Evolutionary conservation across 2,888 invertebrate species (phyloP).

Genomic region (Apotomis betuletana): DNA sequence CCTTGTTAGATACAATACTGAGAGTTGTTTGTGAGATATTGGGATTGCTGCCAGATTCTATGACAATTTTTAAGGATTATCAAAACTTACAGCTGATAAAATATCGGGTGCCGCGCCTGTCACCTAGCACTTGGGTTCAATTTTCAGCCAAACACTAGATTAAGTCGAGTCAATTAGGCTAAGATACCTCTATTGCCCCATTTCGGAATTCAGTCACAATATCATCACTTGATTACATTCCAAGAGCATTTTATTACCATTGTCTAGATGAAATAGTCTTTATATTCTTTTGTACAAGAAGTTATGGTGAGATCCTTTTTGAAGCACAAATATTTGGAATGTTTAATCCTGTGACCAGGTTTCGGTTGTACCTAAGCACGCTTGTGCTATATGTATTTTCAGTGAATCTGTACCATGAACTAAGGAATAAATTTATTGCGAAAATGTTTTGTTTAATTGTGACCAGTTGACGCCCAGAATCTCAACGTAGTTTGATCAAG

Average conservation of each 20-base stretch:
- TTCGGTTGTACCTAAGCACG: conserved; percentile 31
- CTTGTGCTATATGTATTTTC: conserved; percentile 48
- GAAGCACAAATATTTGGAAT: conserved; percentile 37
- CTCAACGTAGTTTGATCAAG: no score
- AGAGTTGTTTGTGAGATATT: no score
- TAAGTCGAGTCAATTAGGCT: conserved; percentile 41
- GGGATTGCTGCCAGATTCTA: no score
- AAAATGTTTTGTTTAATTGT: conserved; percentile 47
- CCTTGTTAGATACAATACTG: no score
- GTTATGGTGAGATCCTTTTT: conserved; percentile 25
- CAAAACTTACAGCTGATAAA: background rate
- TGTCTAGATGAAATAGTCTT: conserved; percentile 28
- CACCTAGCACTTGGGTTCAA: conserved; percentile 26
- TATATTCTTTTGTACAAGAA: conserved; percentile 28
- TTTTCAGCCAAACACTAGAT: conserved; percentile 39
- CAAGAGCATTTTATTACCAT: conserved; percentile 32
- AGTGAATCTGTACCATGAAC: conserved; percentile 60
- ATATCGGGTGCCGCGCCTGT: background rate
- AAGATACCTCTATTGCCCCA: conserved; percentile 33
- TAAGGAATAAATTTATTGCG: conserved; percentile 61
- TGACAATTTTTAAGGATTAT: no score
- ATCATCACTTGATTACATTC: conserved; percentile 34
- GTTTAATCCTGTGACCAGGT: conserved; percentile 31
- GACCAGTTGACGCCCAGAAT: no score
- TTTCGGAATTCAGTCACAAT: conserved; percentile 24